Conservation (phyloP, 1,140 invertebrate genomes). For the Oreohelix idahoensis region DNA sequence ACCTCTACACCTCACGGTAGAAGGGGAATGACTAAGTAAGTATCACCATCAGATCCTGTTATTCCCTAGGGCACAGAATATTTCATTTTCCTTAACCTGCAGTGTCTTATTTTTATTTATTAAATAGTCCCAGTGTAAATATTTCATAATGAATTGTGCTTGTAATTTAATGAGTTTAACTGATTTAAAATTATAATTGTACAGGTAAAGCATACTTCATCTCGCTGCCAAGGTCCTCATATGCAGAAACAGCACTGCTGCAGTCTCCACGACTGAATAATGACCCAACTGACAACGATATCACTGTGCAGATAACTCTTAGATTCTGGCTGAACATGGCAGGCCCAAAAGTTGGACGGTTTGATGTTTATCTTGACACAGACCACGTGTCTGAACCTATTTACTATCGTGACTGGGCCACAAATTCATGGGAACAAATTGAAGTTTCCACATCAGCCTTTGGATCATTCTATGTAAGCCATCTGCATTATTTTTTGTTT, state of each 20-base stretch:
- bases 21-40: too few relatives aligned
- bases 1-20: too few relatives aligned
- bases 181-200: not conserved
- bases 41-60: too few relatives aligned
- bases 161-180: not conserved
- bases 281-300: not conserved
- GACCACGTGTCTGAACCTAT: not conserved
- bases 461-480: not conserved
- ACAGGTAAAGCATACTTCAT: not conserved
- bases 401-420: constrained; percentile 8
- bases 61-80: too few relatives aligned
- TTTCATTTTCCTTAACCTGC: too few relatives aligned
- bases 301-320: not conserved
- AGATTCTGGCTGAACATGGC: constrained; percentile 6
- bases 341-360: not conserved
- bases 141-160: not conserved
- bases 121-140: too few relatives aligned
- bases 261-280: not conserved
- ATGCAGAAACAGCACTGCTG: not conserved
- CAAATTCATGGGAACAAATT: constrained; percentile 2
- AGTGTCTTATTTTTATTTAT: too few relatives aligned
- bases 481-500: not conserved
- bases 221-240: not conserved
- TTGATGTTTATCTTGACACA: not conserved
- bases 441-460: not conserved